phyloP scores from a whole-genome alignment of 2,888 invertebrate genomes.

The Rhodophaea formosa region DNA sequence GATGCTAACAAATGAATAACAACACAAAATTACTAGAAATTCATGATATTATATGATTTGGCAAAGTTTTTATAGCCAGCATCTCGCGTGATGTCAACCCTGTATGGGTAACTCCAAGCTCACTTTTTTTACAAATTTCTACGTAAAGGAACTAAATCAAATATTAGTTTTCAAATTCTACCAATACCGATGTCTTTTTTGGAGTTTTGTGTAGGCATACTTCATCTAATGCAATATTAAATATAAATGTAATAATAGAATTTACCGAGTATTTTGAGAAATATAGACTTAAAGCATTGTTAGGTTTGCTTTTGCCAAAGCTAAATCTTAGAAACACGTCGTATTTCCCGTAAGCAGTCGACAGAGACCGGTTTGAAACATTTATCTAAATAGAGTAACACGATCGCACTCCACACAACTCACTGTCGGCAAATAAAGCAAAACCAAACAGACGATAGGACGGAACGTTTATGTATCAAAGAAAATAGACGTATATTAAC shows the following conservation, averaged over 20 bases:
- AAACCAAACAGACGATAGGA: constrained; percentile 9
- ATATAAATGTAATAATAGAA: not conserved
- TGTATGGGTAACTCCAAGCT: too few species aligned
- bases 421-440: constrained; percentile 10
- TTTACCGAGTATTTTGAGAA: not conserved
- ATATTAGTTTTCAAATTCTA: too few species aligned
- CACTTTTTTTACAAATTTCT: too few species aligned
- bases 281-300: not conserved
- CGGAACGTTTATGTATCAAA: constrained; percentile 1
- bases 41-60: too few species aligned
- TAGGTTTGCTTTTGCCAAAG: not conserved
- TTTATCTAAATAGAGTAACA: constrained; percentile 16
- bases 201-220: not conserved
- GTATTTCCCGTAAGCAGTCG: constrained; percentile 13
- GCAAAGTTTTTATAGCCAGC: too few species aligned
- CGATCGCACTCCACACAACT: constrained; percentile 10
- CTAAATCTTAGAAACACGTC: not conserved
- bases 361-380: constrained; percentile 10
- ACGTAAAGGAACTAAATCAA: constrained; percentile 43
- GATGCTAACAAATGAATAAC: too few species aligned
- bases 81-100: too few species aligned
- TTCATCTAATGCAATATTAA: too few species aligned
- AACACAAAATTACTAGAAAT: too few species aligned
- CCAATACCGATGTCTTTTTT: too few species aligned
- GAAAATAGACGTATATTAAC: not conserved